Conservation (phyloP, 2,888 invertebrate genomes). For the Lacanobia oleracea region DNA sequence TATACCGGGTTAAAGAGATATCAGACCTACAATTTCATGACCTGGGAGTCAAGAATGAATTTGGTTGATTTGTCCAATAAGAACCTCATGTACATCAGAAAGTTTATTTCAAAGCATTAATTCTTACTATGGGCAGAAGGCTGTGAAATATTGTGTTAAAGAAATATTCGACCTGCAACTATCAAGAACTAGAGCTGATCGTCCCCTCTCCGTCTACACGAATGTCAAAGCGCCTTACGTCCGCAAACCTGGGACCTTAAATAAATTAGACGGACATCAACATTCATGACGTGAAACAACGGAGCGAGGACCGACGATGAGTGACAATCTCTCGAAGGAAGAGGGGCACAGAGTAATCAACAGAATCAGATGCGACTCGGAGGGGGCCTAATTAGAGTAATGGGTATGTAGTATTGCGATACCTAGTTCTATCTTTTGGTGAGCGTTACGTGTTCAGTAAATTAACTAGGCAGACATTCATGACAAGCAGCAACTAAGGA, state of each 20-base stretch:
- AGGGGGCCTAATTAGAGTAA: constrained; percentile 1
- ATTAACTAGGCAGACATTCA: constrained; percentile 59
- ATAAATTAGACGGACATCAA: constrained; percentile 63
- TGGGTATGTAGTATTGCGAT: background rate
- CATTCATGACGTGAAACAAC: constrained; percentile 54
- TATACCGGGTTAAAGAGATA: too few relatives aligned
- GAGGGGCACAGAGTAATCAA: constrained; percentile 28
- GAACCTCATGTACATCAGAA: too few relatives aligned
- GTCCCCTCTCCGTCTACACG: too few relatives aligned
- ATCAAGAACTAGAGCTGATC: too few relatives aligned
- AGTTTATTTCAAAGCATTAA: too few relatives aligned
- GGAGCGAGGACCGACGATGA: constrained; percentile 40
- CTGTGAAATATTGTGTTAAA: too few relatives aligned
- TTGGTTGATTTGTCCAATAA: too few relatives aligned
- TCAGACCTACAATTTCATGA: too few relatives aligned
- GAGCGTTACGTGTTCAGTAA: background rate
- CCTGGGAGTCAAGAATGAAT: too few relatives aligned
- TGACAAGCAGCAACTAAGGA: constrained; percentile 37
- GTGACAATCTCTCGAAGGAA: constrained; percentile 41
- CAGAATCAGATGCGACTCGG: background rate
- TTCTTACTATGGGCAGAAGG: too few relatives aligned
- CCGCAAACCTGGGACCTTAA: constrained; percentile 52
- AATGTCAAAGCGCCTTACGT: constrained; percentile 22
- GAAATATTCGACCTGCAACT: too few relatives aligned
- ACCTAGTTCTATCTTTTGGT: background rate